Base-by-base conservation (phyloP, 2,797 vertebrate genomes). In the Eidolon dupreanum region DNA sequence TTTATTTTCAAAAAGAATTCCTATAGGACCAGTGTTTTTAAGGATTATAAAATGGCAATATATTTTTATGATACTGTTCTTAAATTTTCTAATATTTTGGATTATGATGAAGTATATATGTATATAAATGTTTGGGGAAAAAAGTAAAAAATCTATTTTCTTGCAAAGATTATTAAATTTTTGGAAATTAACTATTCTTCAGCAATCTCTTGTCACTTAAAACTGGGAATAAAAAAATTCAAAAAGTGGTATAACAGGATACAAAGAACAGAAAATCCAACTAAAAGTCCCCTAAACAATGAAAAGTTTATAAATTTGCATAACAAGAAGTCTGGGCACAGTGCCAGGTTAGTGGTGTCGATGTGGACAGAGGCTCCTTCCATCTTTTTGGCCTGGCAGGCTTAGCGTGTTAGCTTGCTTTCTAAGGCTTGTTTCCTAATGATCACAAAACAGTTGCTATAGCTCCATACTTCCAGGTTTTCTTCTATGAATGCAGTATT, bases 71-170 rank as follows among this genome's bases (percentile, higher is more conserved):
- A 68, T 68, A 57, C 49, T 74, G 13, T 70, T 70, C 38, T 77
- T 82, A 65, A 87, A 63, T 87, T 90, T 93, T 41, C 71, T 41
- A 87, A 51, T 90, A 57, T 43, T 93, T 96, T 87, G 24, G 38
- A 51, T 26, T 82, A 0, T 87, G 41, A 63, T 57, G 8, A 75
- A 84, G 41, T 78, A 53, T 31, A 31, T 53, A 61, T 41, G 10
- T 59, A 43, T 65, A 59, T 78, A 49, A 65, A 0, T 73, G 49
- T 93, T 38, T 93, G 57, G 24, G 24, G 61, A 7, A 10, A 24
- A 86, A 90, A 74, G 46, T 65, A 19, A 77, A 85, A 55, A n/a
- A 65, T 28, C 26, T 11, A 66, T 83, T 78, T 86, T 71, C 20
- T 65, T 83, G 49, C n/a, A 65, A n/a, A 87, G 74, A 63, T 91